Evolutionary conservation across 2,888 invertebrate genomes (phyloP), one percentile per base, ranked within the genome.

Genomic region (Enoplolaimus lenunculus): DNA sequence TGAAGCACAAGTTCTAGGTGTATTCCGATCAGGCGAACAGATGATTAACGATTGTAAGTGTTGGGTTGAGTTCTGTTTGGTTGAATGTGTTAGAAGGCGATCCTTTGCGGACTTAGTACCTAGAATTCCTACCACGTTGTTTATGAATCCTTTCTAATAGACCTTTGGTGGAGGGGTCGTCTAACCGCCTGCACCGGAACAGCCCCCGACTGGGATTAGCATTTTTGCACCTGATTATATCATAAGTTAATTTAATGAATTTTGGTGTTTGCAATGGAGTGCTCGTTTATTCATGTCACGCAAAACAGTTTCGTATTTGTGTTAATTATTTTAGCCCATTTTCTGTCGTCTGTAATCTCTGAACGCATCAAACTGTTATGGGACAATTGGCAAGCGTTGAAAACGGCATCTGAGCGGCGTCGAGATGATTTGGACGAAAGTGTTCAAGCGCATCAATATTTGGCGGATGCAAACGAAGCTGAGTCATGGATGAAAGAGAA

Each of bases 401-500:
- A 91, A 84, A 83, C 84, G 74, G 85, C 84, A 77, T 84, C 85
- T 1, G 77, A 83, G 30, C 87, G 94, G 86, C 88, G 98, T 68
- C 93, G 93, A 79, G 91, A 91, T 84, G 97, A 98, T 81, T 84
- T 98, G 74, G 94, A 97, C 77, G 98, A 99, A 83, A 98, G 98
- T 0, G 87, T 98, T 0, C 68, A 74, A 73, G 82, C 93, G 0
- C 94, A 94, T 83, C 97, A 99, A 80, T 99, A 98, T 84, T 93
- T 98, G 82, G 97, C 97, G n/a, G 98, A 99, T 84, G 98, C 98
- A 3, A 97, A 95, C 82, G 98, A 98, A 81, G 97, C 95, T 0
- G 98, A 98, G 81, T 91, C 92, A 0, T 94, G 94, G 94, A 93
- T 94, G 90, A 90, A 90, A 73, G 94, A 95, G 82, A 94, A 95